Percentiles rank a stretch among this genome's conserved stretches.
Evolutionary conservation across 2,888 invertebrate species (phyloP).

Genomic region (Lasius fuliginosus): DNA sequence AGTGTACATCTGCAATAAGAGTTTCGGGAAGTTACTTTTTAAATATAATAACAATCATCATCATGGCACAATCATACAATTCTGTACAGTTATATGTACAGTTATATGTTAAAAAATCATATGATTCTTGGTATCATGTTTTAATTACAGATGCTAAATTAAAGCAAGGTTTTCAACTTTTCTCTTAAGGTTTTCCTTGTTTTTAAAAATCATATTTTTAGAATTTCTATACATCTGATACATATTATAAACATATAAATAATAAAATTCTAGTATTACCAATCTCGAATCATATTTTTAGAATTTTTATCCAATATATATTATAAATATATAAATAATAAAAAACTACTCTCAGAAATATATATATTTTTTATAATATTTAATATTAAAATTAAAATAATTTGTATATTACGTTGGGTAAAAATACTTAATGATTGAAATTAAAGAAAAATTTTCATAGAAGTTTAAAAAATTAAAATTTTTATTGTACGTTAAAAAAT

Average conservation of each 20-base stretch:
- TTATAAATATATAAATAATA: background rate
- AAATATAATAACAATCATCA: background rate
- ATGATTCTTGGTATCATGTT: background rate
- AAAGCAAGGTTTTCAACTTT: background rate
- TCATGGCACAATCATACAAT: conserved; percentile 45
- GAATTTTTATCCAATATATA: background rate
- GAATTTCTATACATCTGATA: background rate
- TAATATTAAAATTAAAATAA: background rate
- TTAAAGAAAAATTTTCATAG: background rate
- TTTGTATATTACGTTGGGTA: background rate
- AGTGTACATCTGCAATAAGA: background rate
- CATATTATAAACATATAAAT: background rate
- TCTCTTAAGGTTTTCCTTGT: background rate
- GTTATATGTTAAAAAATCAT: conserved; percentile 2
- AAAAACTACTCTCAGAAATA: background rate
- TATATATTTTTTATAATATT: background rate
- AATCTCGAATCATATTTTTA: background rate
- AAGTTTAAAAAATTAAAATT: conserved; percentile 5
- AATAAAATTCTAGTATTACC: background rate
- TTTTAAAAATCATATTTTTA: background rate
- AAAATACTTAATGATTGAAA: background rate
- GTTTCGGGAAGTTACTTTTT: background rate
- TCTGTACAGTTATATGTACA: conserved; percentile 1
- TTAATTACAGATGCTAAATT: background rate
- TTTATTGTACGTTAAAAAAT: conserved; percentile 1